These are phyloP conservation scores for Leptatherina wallacei DNA, from an alignment of 2,797 vertebrate genomes.

Conservation along the genomic window DNA sequence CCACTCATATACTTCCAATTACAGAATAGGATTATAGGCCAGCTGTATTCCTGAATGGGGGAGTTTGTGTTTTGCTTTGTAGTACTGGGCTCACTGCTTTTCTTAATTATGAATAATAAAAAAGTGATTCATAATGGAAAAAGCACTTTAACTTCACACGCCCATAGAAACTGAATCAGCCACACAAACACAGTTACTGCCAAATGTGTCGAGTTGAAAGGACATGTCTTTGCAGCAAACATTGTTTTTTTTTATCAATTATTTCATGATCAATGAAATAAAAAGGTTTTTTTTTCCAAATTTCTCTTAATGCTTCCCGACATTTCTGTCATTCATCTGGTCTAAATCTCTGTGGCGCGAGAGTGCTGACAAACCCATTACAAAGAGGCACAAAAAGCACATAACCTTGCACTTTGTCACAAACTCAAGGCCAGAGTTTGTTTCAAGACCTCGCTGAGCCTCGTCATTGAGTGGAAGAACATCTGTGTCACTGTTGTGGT, in stretches of 20 bases:
- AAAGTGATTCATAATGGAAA: slow-evolving; percentile 76
- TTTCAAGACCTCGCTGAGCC: slow-evolving; percentile 39
- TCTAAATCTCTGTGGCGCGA: slow-evolving; percentile 35
- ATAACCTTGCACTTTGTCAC: slow-evolving; percentile 40
- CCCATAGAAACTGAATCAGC: slow-evolving; percentile 55
- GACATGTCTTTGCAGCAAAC: slow-evolving; percentile 67
- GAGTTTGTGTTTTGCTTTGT: slow-evolving; percentile 61
- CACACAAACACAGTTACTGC: slow-evolving; percentile 55
- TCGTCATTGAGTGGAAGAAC: slow-evolving; percentile 55
- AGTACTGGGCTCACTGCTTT: slow-evolving; percentile 59
- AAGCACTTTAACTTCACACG: slow-evolving; percentile 65
- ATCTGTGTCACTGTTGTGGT: slow-evolving; percentile 75
- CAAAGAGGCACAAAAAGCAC: slow-evolving; percentile 36
- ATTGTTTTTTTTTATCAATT: slow-evolving; percentile 62
- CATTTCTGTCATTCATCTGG: slow-evolving; percentile 66
- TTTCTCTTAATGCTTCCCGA: slow-evolving; percentile 62
- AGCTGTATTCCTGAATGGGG: slow-evolving; percentile 52
- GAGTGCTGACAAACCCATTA: slow-evolving; percentile 41
- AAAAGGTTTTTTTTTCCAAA: slow-evolving; percentile 46
- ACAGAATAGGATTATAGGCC: slow-evolving; percentile 49
- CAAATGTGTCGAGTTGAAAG: slow-evolving; percentile 70
- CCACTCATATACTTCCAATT: slow-evolving; percentile 61
- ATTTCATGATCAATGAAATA: slow-evolving; percentile 63
- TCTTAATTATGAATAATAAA: slow-evolving; percentile 77
- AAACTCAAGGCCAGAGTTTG: slow-evolving; percentile 37